phyloP scores from a whole-genome alignment of 2,797 vertebrate genomes.

The Cyclura pinguis region DNA sequence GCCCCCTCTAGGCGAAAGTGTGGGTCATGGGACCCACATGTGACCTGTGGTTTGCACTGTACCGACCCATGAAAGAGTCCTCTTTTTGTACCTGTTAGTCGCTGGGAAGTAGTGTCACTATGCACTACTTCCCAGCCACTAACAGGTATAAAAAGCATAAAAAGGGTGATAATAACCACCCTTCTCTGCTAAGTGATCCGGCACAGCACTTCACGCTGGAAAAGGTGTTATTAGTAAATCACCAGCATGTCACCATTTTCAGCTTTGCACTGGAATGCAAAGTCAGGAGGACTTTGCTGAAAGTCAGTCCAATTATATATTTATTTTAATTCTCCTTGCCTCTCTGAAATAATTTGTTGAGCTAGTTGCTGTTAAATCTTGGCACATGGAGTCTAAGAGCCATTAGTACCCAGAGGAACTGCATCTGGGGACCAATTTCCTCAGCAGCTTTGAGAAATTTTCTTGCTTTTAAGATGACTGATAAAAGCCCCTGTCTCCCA shows the following conservation, averaged over 20 bases:
- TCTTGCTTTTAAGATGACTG: not conserved
- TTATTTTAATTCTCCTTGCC: not conserved
- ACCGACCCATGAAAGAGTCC: not conserved
- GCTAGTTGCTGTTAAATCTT: constrained; percentile 6
- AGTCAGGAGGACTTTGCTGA: not conserved
- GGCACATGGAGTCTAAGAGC: not conserved
- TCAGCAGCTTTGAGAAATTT: constrained; percentile 7
- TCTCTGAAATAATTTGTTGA: not conserved
- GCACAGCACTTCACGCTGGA: not conserved
- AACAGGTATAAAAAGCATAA: not conserved
- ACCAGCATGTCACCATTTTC: not conserved
- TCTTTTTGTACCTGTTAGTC: too few relatives aligned
- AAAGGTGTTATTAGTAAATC: not conserved
- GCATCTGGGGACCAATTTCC: constrained; percentile 13
- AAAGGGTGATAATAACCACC: not conserved
- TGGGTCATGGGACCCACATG: too few relatives aligned
- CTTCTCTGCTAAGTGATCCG: not conserved
- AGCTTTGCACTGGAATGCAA: not conserved
- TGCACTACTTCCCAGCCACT: not conserved
- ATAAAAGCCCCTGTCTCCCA: not conserved
- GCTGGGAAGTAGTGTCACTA: not conserved
- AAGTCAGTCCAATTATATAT: constrained; percentile 3
- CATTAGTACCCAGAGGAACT: constrained; percentile 2
- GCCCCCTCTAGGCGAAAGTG: too few relatives aligned
- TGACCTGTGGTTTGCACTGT: too few relatives aligned